A percentile compares a stretch with the other conserved stretches of the same genome.
Conservation (phyloP, 30 jellyfish, hydroid and myxozoan genomes). For the Aurelia aurita complex sp. Pacific region DNA sequence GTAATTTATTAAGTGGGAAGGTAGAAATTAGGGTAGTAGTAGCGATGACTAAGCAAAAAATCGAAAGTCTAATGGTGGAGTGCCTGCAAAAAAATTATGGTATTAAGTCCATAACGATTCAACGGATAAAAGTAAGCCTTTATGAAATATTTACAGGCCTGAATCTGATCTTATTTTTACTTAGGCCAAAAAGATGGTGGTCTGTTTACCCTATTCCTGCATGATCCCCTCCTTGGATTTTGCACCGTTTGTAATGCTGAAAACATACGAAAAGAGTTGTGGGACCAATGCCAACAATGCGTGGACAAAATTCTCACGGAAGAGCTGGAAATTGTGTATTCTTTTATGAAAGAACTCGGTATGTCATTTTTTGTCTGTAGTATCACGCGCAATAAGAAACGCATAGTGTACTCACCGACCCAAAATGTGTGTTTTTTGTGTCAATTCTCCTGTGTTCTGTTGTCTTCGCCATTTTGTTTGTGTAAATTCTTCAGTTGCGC, state of each 20-base stretch:
- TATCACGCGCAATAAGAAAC: too few species aligned
- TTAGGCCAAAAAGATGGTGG: constrained; percentile 71
- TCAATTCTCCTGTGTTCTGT: too few species aligned
- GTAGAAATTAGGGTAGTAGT: too few species aligned
- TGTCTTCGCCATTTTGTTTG: too few species aligned
- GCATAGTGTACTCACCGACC: too few species aligned
- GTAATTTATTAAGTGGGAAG: too few species aligned
- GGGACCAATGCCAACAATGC: constrained; percentile 57
- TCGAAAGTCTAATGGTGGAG: too few species aligned
- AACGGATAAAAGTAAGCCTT: background rate
- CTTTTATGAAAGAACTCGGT: constrained; percentile 54
- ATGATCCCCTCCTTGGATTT: constrained; percentile 69
- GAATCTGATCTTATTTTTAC: background rate
- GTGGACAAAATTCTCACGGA: constrained; percentile 50
- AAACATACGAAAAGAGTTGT: constrained; percentile 33
- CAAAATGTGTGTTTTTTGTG: too few species aligned
- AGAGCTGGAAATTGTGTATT: constrained; percentile 31
- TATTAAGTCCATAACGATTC: too few species aligned
- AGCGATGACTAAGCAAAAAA: too few species aligned
- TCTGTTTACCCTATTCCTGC: constrained; percentile 69
- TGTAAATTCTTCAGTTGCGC: too few species aligned
- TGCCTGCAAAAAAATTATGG: too few species aligned
- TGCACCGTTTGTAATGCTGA: constrained; percentile 65
- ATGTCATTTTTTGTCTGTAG: background rate
- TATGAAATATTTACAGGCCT: background rate